Conservation (phyloP, 2,113 vertebrate genomes). For the Tupaia chinensis region DNA sequence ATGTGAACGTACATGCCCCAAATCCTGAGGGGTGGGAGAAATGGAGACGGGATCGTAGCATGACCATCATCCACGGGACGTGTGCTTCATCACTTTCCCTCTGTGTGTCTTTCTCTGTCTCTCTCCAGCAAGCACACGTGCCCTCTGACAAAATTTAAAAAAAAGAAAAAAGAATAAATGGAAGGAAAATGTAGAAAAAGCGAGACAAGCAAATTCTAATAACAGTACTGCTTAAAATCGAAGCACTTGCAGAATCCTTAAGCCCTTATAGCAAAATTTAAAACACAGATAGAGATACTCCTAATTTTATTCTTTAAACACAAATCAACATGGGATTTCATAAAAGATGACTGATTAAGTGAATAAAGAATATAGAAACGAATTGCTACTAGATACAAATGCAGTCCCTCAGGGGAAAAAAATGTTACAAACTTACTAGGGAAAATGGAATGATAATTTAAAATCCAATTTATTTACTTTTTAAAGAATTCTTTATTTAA, state of each 20-base stretch:
- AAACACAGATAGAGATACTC: slow-evolving; percentile 2
- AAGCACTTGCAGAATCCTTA: background rate
- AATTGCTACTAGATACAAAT: background rate
- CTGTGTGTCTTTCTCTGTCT: no score
- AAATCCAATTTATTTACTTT: background rate
- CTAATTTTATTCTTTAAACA: background rate
- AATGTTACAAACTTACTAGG: slow-evolving; percentile 17
- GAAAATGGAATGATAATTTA: slow-evolving; percentile 14
- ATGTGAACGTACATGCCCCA: no score
- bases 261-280: background rate
- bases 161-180: background rate
- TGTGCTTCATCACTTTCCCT: no score
- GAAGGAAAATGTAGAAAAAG: background rate
- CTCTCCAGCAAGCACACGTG: no score
- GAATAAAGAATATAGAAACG: background rate
- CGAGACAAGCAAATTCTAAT: background rate
- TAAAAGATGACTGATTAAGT: background rate
- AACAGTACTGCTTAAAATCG: background rate
- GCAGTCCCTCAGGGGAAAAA: background rate
- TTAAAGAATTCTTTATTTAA: no score
- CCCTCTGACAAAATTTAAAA: no score
- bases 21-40: no score
- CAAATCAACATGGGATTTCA: slow-evolving; percentile 10
- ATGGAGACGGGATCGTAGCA: no score
- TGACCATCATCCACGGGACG: no score